phyloP scores from a whole-genome alignment of 1,140 invertebrate genomes.

The Megalopta genalis region DNA sequence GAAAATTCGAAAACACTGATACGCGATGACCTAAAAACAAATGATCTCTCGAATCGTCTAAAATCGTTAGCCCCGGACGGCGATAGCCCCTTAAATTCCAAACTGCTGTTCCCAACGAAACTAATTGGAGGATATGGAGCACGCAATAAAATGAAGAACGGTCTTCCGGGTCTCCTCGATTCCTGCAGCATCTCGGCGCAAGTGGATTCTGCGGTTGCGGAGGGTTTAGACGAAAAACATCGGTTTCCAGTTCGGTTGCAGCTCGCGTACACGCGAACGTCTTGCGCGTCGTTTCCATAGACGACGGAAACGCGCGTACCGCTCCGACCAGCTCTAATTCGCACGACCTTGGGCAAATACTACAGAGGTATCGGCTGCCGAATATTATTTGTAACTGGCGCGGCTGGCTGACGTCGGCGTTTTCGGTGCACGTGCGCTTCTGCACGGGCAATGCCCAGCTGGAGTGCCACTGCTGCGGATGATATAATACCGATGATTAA shows the following conservation, averaged over 20 bases:
- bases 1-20: no score
- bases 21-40: no score
- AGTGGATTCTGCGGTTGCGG: not conserved
- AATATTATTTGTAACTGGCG: constrained; percentile 58
- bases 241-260: constrained; percentile 1
- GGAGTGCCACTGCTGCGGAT: constrained; percentile 11
- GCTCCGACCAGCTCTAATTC: constrained; percentile 42
- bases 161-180: not conserved
- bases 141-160: not conserved
- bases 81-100: not conserved
- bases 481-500: constrained; percentile 49
- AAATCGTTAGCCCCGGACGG: no score
- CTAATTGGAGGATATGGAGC: not conserved
- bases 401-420: constrained; percentile 4
- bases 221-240: not conserved
- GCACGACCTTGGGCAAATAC: constrained; percentile 55
- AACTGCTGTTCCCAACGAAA: not conserved
- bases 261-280: constrained; percentile 17
- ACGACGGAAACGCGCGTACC: constrained; percentile 28
- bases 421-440: constrained; percentile 31
- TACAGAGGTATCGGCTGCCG: constrained; percentile 45
- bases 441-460: constrained; percentile 25
- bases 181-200: not conserved
- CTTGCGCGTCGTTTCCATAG: constrained; percentile 38
- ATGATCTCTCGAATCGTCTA: no score